Conservation (phyloP, 2,797 vertebrate genomes). For the Carapus acus region DNA sequence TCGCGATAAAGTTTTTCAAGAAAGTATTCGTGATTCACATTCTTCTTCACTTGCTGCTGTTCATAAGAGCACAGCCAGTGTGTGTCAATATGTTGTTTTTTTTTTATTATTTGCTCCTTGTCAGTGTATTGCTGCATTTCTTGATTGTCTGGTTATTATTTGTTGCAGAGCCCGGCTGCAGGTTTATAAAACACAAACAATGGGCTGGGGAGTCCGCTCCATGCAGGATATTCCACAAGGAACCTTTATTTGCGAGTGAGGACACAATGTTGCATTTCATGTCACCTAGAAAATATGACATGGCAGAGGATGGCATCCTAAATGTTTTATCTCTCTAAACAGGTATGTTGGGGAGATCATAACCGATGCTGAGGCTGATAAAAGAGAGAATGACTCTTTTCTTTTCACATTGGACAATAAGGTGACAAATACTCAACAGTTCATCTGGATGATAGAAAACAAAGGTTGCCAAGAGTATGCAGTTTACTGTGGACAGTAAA, state of each 20-base stretch:
- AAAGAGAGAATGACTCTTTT: conserved; percentile 90
- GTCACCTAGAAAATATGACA: too few relatives aligned
- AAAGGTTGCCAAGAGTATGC: too few relatives aligned
- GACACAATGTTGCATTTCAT: too few relatives aligned
- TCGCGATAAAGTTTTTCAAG: too few relatives aligned
- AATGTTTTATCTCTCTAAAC: conserved; percentile 14
- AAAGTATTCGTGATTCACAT: too few relatives aligned
- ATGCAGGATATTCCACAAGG: conserved; percentile 89
- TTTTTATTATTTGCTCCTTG: too few relatives aligned
- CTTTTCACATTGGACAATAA: conserved; percentile 97
- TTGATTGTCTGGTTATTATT: conserved; percentile 6
- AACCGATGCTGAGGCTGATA: conserved; percentile 85
- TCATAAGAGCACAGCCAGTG: conserved; percentile 1
- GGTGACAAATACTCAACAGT: conserved; percentile 60
- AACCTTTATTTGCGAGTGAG: conserved; percentile 97
- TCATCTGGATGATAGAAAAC: too few relatives aligned
- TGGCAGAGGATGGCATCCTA: conserved; percentile 6
- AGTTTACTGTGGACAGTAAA: too few relatives aligned
- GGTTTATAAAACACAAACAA: conserved; percentile 84
- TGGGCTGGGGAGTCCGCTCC: conserved; percentile 91
- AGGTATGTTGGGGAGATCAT: conserved; percentile 96
- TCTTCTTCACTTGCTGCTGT: conserved; percentile 7
- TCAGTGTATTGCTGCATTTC: neutral
- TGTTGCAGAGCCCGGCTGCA: conserved; percentile 75
- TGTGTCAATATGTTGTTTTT: too few relatives aligned